Conservation (phyloP, 2,797 vertebrate species). For the Sebastes itinus region DNA sequence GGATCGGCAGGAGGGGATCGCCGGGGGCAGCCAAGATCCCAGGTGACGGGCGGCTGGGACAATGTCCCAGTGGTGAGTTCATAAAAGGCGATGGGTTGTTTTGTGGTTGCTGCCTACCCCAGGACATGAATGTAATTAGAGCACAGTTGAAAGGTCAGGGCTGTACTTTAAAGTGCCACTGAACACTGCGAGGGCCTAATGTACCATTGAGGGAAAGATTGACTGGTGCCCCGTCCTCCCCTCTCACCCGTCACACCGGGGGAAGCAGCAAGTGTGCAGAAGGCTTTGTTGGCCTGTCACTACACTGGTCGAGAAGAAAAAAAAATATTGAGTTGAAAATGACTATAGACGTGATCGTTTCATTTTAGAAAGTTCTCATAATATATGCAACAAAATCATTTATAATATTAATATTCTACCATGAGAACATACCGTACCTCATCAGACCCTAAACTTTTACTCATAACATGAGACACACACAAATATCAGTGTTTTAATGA, state of each 20-base stretch:
- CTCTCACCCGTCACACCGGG: constrained; percentile 50
- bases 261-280: constrained; percentile 45
- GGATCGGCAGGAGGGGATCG: constrained; percentile 65
- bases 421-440: neutral
- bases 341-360: neutral
- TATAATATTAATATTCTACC: neutral
- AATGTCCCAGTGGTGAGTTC: constrained; percentile 79
- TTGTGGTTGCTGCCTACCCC: constrained; percentile 77
- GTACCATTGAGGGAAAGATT: constrained; percentile 73
- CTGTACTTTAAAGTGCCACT: constrained; percentile 75
- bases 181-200: constrained; percentile 75
- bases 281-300: constrained; percentile 66
- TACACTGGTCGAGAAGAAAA: constrained; percentile 34
- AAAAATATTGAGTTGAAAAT: constrained; percentile 54
- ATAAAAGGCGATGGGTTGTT: constrained; percentile 79
- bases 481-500: neutral
- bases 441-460: neutral
- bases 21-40: constrained; percentile 77
- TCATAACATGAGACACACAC: neutral
- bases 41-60: constrained; percentile 81
- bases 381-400: neutral
- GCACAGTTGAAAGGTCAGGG: constrained; percentile 82
- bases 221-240: constrained; percentile 65
- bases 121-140: constrained; percentile 86
- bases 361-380: neutral